phyloP scores from a whole-genome alignment of 2,888 invertebrate genomes.

The Drosophila falleni region DNA sequence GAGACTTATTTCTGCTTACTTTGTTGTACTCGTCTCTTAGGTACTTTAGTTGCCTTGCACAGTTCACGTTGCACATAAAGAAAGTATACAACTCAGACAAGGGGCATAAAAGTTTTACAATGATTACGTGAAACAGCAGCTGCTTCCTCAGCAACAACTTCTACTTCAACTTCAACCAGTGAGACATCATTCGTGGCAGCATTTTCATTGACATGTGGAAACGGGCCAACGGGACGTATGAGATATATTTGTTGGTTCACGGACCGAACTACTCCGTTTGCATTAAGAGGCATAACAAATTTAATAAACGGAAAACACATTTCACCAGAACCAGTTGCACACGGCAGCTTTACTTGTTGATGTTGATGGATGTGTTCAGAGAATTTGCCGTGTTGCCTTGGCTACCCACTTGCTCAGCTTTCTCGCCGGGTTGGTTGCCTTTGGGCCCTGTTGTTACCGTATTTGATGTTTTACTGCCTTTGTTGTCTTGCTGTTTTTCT shows the following conservation, averaged over 20 bases:
- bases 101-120: slow-evolving; percentile 65
- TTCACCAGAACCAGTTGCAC: slow-evolving; percentile 41
- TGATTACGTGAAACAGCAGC: slow-evolving; percentile 41
- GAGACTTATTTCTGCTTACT: background rate
- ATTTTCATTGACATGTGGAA: slow-evolving; percentile 23
- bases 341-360: slow-evolving; percentile 50
- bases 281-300: slow-evolving; percentile 55
- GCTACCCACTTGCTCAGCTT: slow-evolving; percentile 21
- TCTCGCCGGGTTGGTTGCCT: background rate
- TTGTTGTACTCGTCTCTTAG: background rate
- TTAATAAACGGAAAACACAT: slow-evolving; percentile 64
- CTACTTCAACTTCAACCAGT: slow-evolving; percentile 3
- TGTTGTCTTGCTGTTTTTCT: slow-evolving; percentile 2
- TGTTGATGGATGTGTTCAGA: slow-evolving; percentile 63
- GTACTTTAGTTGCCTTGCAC: slow-evolving; percentile 7
- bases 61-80: slow-evolving; percentile 2
- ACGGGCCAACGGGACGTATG: slow-evolving; percentile 40
- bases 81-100: slow-evolving; percentile 19
- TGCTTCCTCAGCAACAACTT: slow-evolving; percentile 12
- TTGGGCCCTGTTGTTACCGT: slow-evolving; percentile 11
- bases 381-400: slow-evolving; percentile 17
- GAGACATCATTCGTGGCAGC: background rate
- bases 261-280: slow-evolving; percentile 8
- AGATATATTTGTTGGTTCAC: slow-evolving; percentile 21
- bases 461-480: slow-evolving; percentile 1